Base-by-base conservation (phyloP, 2,797 vertebrate genomes). In the Echiichthys vipera region DNA sequence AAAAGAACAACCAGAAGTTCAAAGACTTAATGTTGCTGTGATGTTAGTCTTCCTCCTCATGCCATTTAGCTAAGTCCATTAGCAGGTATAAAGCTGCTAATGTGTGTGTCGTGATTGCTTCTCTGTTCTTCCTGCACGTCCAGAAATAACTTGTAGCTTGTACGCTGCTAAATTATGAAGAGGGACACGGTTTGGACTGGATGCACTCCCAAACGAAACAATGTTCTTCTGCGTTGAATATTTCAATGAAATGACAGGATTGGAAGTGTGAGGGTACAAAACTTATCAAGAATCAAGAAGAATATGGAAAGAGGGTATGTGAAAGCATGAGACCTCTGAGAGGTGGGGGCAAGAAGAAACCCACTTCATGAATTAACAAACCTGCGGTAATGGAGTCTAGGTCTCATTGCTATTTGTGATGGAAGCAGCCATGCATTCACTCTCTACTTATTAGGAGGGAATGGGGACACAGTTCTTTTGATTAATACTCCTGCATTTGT, bases 361-460 rank as follows among this genome's bases (percentile, higher is more conserved):
- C 57, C 79, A 84, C 86, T 85, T 92, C 84, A 90, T 91, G 85
- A 92, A 92, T 92, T 91, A 93, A 91, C 88, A 90, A 90, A 83
- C 78, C 87, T 47, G 43, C 84, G 90, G 90, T 89, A 92, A 91
- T 89, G 88, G 87, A 91, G 88, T 90, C 89, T 84, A 88, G 86
- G 86, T 91, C 89, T 93, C 89, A 83, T 91, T 88, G 89, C 87
- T 85, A 77, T 90, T 91, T 91, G 91, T 90, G 88, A 92, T 89
- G 80, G 87, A 86, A 56, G 87, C 90, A 91, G 81, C 81, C 89
- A 91, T 90, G 90, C 92, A 90, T 92, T 90, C 83, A 90, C 69
- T 87, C 84, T 71, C 86, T 81, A 89, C 88, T 91, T 92, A 91
- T 91, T 90, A 90, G 85, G 63, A 74, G 79, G 83, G 84, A 91